A percentile compares a stretch with the other conserved stretches of the same genome.
Evolutionary conservation across 1,140 invertebrate genomes (phyloP).

Genomic region (Eufriesea mexicana): DNA sequence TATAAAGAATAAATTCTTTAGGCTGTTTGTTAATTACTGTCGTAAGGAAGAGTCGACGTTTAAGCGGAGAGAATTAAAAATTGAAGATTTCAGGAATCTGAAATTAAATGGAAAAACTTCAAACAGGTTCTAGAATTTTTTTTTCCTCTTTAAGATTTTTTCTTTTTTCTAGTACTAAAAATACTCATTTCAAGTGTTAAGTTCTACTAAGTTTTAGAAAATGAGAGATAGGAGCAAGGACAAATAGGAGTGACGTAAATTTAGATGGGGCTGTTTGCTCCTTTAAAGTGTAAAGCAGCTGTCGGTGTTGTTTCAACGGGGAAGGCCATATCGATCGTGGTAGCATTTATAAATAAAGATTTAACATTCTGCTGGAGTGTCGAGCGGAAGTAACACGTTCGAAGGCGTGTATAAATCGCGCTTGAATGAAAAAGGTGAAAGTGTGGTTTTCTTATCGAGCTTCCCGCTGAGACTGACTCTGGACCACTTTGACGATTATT

Average conservation of each 20-base stretch:
- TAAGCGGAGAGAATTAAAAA: neutral
- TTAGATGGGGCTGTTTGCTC: conserved; percentile 23
- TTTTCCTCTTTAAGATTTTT: neutral
- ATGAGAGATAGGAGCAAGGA: neutral
- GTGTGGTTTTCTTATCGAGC: neutral
- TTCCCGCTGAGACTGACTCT: conserved; percentile 1
- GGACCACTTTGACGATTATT: neutral
- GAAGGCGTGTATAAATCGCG: conserved; percentile 27
- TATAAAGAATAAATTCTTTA: neutral
- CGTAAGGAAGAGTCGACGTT: neutral
- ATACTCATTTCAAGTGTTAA: neutral
- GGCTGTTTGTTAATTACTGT: too few species aligned
- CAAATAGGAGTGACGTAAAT: conserved; percentile 9
- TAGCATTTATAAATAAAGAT: conserved; percentile 50
- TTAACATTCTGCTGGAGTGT: conserved; percentile 41
- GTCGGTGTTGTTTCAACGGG: conserved; percentile 5
- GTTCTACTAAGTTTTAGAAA: neutral
- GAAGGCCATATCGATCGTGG: conserved; percentile 33
- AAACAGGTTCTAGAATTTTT: neutral
- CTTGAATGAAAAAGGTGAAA: conserved; percentile 35
- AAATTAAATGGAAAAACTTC: too few species aligned
- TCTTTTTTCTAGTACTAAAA: neutral
- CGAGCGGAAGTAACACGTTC: conserved; percentile 31
- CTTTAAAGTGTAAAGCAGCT: conserved; percentile 5
- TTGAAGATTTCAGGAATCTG: neutral